Evolutionary conservation across 1,140 invertebrate genomes (phyloP), one percentile per base, ranked within the genome.

Genomic region (Lepeophtheirus salmonis): DNA sequence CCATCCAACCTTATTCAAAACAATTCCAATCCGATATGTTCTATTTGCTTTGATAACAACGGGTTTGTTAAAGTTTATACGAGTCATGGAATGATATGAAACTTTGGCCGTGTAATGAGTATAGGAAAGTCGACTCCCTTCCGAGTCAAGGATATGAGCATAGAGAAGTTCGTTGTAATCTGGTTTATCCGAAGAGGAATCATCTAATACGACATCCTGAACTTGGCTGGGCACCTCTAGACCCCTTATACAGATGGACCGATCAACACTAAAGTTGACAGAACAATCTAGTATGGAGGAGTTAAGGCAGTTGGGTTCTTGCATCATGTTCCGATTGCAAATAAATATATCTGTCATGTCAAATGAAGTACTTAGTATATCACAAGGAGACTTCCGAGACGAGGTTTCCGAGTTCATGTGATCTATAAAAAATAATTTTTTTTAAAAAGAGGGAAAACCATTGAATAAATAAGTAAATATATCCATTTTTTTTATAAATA

Each of bases 31-130:
- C 69, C 83, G 80, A 68, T 86, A 86, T 48, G 80, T 75, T 77
- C 80, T 69, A 50, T 64, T 79, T 61, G 79, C 76, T 67, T 83
- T 81, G 67, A 79, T 82, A 69, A 79, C 80, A 17, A 85, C 77
- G 12, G 83, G 80, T 22, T 83, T 71, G 71, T 85, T 84, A 68
- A 86, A 86, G 56, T 78, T 79, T 62, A 86, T 82, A 68, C 86
- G 83, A 56, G 84, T 76, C 62, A 83, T 71, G 26, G 78, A 25
- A 30, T 57, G 23, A n/a, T 24, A 26, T n/a, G 23, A 25, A 50
- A 79, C 82, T 63, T 81, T 78, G 61, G 78, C 80, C 41, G 82
- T 82, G 67, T 81, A 84, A 69, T 86, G 83, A 6, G 83, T 84
- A 68, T 84, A 84, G 1, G 83, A 83, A 60, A 86, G 75, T 2